phyloP scores from a whole-genome alignment of 37 sponge, comb jelly and placozoan species.

The Lycopodina hypogea region DNA sequence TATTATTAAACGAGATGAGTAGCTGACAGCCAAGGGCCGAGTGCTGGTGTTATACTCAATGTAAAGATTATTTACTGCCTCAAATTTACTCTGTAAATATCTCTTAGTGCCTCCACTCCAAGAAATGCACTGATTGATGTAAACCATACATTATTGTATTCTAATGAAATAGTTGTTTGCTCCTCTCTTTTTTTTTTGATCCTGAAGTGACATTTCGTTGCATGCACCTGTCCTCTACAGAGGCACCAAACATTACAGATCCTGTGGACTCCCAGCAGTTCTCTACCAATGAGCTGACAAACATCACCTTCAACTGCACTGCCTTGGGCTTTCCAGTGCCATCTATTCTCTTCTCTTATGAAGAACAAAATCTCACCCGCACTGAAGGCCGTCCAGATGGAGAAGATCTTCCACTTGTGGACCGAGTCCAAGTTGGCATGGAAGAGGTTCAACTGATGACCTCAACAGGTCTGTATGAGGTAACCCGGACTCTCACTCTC shows the following conservation, averaged over 20 bases:
- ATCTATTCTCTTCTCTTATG: slow-evolving; percentile 29
- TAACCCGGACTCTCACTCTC: slow-evolving; percentile 39
- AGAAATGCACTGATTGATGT: too few relatives aligned
- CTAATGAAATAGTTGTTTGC: too few relatives aligned
- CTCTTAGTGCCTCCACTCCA: too few relatives aligned
- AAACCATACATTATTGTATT: too few relatives aligned
- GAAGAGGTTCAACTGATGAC: neutral
- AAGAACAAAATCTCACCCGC: neutral
- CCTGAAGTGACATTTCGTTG: too few relatives aligned
- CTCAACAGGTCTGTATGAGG: neutral
- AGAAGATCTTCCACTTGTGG: neutral
- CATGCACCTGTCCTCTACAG: neutral
- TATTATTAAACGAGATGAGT: too few relatives aligned
- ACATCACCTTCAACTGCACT: slow-evolving; percentile 45
- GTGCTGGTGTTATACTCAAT: too few relatives aligned
- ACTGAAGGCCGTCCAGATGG: neutral
- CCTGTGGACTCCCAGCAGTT: neutral
- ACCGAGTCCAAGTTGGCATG: neutral
- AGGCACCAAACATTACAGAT: neutral
- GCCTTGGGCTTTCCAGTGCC: slow-evolving; percentile 68
- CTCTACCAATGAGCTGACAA: slow-evolving; percentile 17
- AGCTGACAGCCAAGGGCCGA: too few relatives aligned
- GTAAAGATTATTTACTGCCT: too few relatives aligned
- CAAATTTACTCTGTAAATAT: too few relatives aligned
- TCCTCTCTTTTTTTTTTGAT: too few relatives aligned